Evolutionary conservation across 2,797 vertebrate species (phyloP), one percentile per base, ranked within the genome.

Genomic region (Acanthis flammea): DNA sequence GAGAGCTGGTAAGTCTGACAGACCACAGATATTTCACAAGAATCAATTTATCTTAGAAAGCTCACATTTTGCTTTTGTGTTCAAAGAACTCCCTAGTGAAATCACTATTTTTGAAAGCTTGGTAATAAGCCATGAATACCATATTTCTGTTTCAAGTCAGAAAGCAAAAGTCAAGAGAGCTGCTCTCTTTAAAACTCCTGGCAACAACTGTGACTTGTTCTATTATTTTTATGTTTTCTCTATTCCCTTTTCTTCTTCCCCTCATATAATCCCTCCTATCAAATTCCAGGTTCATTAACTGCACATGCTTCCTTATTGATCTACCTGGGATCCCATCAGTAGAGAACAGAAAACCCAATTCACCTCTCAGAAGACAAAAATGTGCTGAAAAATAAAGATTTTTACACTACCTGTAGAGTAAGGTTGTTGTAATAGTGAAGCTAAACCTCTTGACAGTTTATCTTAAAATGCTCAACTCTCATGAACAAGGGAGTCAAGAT

Each of bases 401-500:
- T 92, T 68, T 45, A 23, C 2, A 4, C 5, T 45, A 10, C 4
- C 25, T 60, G 16, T 66, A 60, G 37, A 58, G 19, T 33, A 45
- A 63, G 33, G 55, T 27, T 28, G 12, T 5, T 47, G 15, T 31
- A 61, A 58, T 4, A 30, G 30, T 35, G 45, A 68, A 35, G 33
- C 14, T 53, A 71, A 81, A 63, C 16, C 19, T 44, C n/a, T 58
- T 62, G 4, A 8, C 12, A 60, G 15, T 51, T 66, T 47, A 48
- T 63, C 7, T 63, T 92, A 41, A 74, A 72, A n/a, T 4, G 6
- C n/a, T 88, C 8, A 55, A 35, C 28, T 42, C 48, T 61, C 7
- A 4, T 23, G 30, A 73, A 37, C 14, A 68, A 57, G 0, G 0
- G 14, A 73, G 39, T 2, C 28, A 4, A 33, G 44, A 19, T 28